Percentiles rank a stretch among this genome's conserved stretches.
These are phyloP conservation scores for Lanius collurio DNA, from an alignment of 2,113 vertebrate species.

Conservation along the genomic window DNA sequence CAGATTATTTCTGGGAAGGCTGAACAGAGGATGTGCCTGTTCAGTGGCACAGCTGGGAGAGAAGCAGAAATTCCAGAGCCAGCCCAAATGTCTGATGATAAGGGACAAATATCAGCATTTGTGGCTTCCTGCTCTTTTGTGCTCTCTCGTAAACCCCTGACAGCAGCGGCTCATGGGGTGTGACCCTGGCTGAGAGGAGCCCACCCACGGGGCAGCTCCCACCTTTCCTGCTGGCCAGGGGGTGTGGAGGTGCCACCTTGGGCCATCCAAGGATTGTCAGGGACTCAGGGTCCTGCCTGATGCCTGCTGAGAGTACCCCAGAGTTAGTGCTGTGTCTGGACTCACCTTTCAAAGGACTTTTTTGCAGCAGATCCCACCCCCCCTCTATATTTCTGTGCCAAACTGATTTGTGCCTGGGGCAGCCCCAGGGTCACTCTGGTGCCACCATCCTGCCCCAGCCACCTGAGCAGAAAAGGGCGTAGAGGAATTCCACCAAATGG, in stretches of 20 bases:
- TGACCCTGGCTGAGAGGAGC: not conserved
- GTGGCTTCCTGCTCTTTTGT: not conserved
- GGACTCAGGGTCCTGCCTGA: fast-evolving
- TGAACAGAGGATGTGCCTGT: not conserved
- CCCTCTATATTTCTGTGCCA: not conserved
- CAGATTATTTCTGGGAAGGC: not conserved
- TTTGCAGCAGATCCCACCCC: not conserved
- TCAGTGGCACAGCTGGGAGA: not conserved
- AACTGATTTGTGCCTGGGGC: no score
- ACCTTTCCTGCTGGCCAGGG: not conserved
- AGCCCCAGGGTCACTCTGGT: not conserved
- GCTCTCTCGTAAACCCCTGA: not conserved
- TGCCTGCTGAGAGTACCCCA: not conserved
- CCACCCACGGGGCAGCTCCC: not conserved
- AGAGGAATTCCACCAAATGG: not conserved
- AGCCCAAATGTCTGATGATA: not conserved
- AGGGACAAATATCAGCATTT: not conserved
- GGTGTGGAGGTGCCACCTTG: not conserved
- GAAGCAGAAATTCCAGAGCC: not conserved
- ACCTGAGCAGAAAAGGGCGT: not conserved
- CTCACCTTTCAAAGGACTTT: not conserved
- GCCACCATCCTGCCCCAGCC: not conserved
- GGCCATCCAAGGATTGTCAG: not conserved
- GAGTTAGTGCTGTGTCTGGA: not conserved
- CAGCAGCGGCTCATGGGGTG: not conserved